Evolutionary conservation across 1,140 invertebrate genomes (phyloP), one percentile per base, ranked within the genome.

Genomic region (Parasteatoda tepidariorum): DNA sequence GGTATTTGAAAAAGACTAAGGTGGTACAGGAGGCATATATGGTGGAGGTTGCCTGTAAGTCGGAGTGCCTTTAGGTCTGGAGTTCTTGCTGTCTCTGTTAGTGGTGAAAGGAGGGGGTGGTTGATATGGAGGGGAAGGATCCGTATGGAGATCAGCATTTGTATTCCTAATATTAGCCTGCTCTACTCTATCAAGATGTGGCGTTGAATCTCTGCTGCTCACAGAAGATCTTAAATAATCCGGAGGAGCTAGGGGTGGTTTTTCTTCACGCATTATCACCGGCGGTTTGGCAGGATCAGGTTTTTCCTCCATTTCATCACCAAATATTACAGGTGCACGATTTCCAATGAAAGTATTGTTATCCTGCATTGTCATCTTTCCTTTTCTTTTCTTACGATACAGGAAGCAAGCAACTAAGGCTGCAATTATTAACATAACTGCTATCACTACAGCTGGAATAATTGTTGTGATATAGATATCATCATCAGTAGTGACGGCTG

Each of bases 251-350:
- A 96, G 89, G 0, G 96, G 96, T 31, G 96, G 96, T 88, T 96
- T 96, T 87, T 97, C 96, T 85, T 97, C 96, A 85, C 96, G 95
- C 88, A 97, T 92, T 84, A 98, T 97, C 2, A 98, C 93, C 1
- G 96, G 96, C 54, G 93, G 93, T 90, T 97, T 97, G 86, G 96
- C 95, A 33, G 93, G 93, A 88, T 94, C 94, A 1, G 94, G 94
- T 87, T 96, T 94, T 87, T 98, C 96, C 85, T 97, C 95, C 15
- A 97, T 90, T 88, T 98, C 97, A 89, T 98, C 96, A 88, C 90
- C 88, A 89, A 98, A 97, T 85, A 98, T 98, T 6, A 98, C 95
- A 0, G 97, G 97, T 86, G 97, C 95, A 61, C 95, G 95, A 89
- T 96, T 97, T 85, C 93, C 95, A 9, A 95, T 92, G 89, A 96